Conservation (phyloP, 2,113 vertebrate genomes). For the Phylloscopus whistleri region DNA sequence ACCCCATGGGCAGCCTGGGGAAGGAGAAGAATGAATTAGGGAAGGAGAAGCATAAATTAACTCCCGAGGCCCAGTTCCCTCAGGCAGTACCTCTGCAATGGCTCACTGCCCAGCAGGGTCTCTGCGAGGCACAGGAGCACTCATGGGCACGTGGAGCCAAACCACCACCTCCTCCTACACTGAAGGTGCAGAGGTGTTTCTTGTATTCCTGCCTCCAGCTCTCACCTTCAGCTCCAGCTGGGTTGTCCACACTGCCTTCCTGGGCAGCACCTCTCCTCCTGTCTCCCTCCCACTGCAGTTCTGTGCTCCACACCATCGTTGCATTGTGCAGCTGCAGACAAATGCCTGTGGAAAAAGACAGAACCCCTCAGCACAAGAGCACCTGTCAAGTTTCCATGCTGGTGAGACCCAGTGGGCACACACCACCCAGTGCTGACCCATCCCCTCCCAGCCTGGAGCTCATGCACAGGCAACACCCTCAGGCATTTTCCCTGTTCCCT, state of each 20-base stretch:
- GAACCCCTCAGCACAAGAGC: neutral
- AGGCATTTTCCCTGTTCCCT: neutral
- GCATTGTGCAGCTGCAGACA: neutral
- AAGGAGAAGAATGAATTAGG: neutral
- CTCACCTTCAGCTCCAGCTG: neutral
- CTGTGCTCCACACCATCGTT: neutral
- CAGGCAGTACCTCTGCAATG: rapidly evolving
- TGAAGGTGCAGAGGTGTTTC: neutral
- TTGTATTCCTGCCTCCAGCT: neutral
- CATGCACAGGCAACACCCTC: neutral
- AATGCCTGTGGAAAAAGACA: neutral
- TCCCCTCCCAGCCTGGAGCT: neutral
- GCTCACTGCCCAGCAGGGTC: rapidly evolving
- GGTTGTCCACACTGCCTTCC: neutral
- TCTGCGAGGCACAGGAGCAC: neutral
- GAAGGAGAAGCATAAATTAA: neutral
- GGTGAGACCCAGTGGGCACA: neutral
- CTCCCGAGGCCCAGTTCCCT: neutral
- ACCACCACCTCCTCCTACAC: neutral
- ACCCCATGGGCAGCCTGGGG: rapidly evolving
- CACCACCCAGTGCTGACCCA: neutral
- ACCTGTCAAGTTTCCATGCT: neutral
- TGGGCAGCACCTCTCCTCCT: neutral
- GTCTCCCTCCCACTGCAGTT: neutral
- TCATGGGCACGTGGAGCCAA: rapidly evolving